Evolutionary conservation across 2,888 invertebrate genomes (phyloP).

Genomic region (Scaptomyza cyrtandrae): DNA sequence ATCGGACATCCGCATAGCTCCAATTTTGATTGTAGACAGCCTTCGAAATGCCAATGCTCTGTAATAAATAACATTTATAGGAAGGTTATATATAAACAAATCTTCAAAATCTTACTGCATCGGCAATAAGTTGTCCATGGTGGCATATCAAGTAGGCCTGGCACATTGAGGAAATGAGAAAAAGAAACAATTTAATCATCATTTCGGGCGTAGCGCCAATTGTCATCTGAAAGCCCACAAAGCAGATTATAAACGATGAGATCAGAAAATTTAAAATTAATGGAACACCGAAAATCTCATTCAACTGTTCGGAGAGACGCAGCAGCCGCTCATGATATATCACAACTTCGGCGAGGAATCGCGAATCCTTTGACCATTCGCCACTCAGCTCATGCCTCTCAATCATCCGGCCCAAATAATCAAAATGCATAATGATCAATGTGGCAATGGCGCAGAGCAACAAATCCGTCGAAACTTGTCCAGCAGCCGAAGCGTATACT

Average conservation of each 20-base stretch:
- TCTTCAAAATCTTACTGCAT: slow-evolving; percentile 60
- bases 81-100: no score
- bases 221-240: slow-evolving; percentile 81
- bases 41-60: slow-evolving; percentile 61
- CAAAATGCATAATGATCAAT: slow-evolving; percentile 82
- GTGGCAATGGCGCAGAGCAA: slow-evolving; percentile 75
- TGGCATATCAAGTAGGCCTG: slow-evolving; percentile 80
- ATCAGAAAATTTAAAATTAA: slow-evolving; percentile 78
- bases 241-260: slow-evolving; percentile 81
- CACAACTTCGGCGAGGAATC: slow-evolving; percentile 54
- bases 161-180: slow-evolving; percentile 68
- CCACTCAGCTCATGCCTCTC: slow-evolving; percentile 26
- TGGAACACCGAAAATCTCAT: slow-evolving; percentile 80
- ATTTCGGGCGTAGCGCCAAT: slow-evolving; percentile 62
- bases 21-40: slow-evolving; percentile 78
- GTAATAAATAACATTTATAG: background rate
- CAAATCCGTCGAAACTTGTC: slow-evolving; percentile 80
- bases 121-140: slow-evolving; percentile 73
- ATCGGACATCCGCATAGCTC: slow-evolving; percentile 67
- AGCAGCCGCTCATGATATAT: slow-evolving; percentile 71
- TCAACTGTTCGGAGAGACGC: slow-evolving; percentile 63
- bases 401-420: slow-evolving; percentile 63
- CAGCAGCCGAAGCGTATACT: slow-evolving; percentile 73
- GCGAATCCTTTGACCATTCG: slow-evolving; percentile 45
- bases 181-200: slow-evolving; percentile 71